Conservation (phyloP, 2,113 vertebrate genomes). For the Penelope pileata region DNA sequence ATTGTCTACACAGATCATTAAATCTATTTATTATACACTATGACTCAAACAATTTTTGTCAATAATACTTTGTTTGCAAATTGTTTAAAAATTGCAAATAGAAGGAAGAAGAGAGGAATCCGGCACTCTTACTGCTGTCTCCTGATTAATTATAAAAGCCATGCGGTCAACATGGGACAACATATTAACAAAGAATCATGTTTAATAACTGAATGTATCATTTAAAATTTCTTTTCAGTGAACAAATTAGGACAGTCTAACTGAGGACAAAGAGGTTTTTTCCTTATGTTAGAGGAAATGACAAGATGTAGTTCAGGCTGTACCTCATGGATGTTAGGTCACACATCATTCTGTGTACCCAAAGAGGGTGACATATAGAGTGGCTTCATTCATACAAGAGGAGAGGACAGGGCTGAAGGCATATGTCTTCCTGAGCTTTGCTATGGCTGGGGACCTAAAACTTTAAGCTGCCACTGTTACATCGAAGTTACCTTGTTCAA, state of each 20-base stretch:
- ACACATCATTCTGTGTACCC: background rate
- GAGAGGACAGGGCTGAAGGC: background rate
- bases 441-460: background rate
- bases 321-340: background rate
- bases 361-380: background rate
- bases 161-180: background rate
- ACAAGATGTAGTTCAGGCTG: background rate
- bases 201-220: background rate
- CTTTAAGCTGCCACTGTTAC: background rate
- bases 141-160: background rate
- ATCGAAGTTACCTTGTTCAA: background rate
- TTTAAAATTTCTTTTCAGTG: background rate
- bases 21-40: slow-evolving; percentile 40
- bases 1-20: slow-evolving; percentile 36
- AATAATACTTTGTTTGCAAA: slow-evolving; percentile 31
- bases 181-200: background rate
- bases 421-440: background rate
- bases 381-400: background rate
- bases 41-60: slow-evolving; percentile 8
- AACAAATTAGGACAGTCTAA: background rate
- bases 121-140: background rate
- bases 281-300: background rate
- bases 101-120: background rate
- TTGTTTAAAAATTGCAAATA: background rate
- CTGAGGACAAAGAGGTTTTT: background rate